Conservation (phyloP, 2,113 vertebrate species). For the Poicephalus meyeri region DNA sequence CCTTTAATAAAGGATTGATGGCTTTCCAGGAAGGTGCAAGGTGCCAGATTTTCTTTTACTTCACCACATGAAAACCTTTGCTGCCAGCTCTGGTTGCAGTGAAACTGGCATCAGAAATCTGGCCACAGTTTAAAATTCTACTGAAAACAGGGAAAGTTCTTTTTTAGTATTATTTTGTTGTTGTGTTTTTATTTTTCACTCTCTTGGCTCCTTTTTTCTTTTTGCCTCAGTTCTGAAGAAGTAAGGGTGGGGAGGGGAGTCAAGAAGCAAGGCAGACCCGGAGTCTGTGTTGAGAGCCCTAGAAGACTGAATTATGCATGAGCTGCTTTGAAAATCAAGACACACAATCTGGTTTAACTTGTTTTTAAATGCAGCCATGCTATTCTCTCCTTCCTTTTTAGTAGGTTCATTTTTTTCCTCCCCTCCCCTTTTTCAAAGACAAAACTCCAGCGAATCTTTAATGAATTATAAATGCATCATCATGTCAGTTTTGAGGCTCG, state of each 20-base stretch:
- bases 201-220: not conserved
- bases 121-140: not conserved
- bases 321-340: slow-evolving; percentile 30
- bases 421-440: slow-evolving; percentile 24
- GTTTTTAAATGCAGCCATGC: not conserved
- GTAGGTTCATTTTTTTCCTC: not conserved
- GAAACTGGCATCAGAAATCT: not conserved
- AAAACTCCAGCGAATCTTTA: slow-evolving; percentile 55
- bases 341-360: slow-evolving; percentile 22
- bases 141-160: not conserved
- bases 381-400: slow-evolving; percentile 14
- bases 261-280: not conserved
- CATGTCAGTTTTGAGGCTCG: slow-evolving; percentile 13
- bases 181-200: not conserved
- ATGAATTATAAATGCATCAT: slow-evolving; percentile 67
- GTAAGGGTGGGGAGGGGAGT: not conserved
- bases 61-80: not conserved
- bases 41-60: not conserved
- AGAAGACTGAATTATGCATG: slow-evolving; percentile 29
- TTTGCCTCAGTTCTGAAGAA: not conserved
- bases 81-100: not conserved
- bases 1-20: not conserved
- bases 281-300: not conserved
- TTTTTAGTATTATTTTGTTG: not conserved
- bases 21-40: not conserved